Percentiles rank a stretch among this genome's conserved stretches.
Evolutionary conservation across 1,140 invertebrate species (phyloP).

Genomic region (Pseudomyrmex concolor): DNA sequence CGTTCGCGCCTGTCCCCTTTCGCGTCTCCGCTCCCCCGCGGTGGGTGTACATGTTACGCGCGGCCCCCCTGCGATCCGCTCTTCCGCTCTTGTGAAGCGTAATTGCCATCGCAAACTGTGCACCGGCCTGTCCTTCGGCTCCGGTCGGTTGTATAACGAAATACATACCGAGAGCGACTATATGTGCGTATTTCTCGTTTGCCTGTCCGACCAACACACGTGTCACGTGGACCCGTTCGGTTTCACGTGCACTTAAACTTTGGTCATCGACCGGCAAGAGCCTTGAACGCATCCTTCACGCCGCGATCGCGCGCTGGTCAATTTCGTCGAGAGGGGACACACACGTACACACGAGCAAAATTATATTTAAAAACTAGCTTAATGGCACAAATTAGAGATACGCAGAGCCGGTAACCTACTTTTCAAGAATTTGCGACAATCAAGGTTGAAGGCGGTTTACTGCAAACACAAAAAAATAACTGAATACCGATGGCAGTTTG

Average conservation of each 20-base stretch:
- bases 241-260: conserved; percentile 46
- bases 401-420: background rate
- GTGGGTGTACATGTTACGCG: conserved; percentile 10
- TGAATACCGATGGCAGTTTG: background rate
- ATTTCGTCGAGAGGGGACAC: background rate
- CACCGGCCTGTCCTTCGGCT: conserved; percentile 72
- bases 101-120: conserved; percentile 66
- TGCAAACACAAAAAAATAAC: background rate
- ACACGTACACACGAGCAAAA: background rate
- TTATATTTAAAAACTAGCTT: background rate
- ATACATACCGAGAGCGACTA: conserved; percentile 43
- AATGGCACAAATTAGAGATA: background rate
- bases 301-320: background rate
- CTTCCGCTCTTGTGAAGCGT: conserved; percentile 67
- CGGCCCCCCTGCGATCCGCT: conserved; percentile 46
- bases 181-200: background rate
- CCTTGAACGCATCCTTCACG: conserved; percentile 33
- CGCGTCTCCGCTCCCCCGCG: background rate
- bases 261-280: conserved; percentile 42
- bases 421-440: background rate
- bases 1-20: conserved; percentile 10
- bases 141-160: conserved; percentile 73
- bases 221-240: conserved; percentile 24
- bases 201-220: conserved; percentile 1
- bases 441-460: background rate